Conservation (phyloP, 2,888 invertebrate genomes). For the Napeogenes inachia region DNA sequence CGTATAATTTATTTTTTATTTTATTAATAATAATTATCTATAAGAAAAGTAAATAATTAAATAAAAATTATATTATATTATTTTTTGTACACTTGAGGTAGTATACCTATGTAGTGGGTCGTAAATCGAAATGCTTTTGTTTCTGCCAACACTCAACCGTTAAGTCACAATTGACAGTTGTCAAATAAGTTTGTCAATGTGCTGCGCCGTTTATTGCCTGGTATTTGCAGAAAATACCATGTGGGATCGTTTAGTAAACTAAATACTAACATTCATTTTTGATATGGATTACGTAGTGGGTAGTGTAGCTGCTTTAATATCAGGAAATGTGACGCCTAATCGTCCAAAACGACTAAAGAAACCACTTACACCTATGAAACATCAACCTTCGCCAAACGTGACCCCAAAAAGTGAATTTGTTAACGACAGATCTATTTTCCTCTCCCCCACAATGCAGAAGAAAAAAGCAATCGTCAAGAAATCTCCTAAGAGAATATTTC, state of each 20-base stretch:
- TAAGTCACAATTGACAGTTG: conserved; percentile 17
- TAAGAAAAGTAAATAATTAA: not conserved
- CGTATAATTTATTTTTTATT: not conserved
- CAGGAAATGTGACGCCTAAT: conserved; percentile 75
- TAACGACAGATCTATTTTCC: conserved; percentile 63
- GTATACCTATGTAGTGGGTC: too few relatives aligned
- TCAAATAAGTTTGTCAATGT: conserved; percentile 6
- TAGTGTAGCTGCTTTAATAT: conserved; percentile 77
- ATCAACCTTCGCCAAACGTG: conserved; percentile 63
- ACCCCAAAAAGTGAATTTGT: conserved; percentile 67
- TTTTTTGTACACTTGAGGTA: too few relatives aligned
- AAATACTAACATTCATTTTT: conserved; percentile 7
- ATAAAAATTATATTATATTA: too few relatives aligned
- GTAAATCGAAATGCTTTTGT: not conserved
- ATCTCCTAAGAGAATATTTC: conserved; percentile 69
- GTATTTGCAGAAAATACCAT: conserved; percentile 39
- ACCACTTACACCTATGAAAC: conserved; percentile 67
- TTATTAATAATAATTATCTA: conserved; percentile 2
- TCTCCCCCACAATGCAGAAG: conserved; percentile 65
- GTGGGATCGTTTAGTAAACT: conserved; percentile 35
- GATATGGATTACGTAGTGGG: conserved; percentile 75
- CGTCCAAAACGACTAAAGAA: conserved; percentile 65
- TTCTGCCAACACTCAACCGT: conserved; percentile 14
- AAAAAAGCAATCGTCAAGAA: conserved; percentile 70
- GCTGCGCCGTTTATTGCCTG: conserved; percentile 7